phyloP scores from a whole-genome alignment of 2,113 vertebrate species.

The Proterorhinus semilunaris region DNA sequence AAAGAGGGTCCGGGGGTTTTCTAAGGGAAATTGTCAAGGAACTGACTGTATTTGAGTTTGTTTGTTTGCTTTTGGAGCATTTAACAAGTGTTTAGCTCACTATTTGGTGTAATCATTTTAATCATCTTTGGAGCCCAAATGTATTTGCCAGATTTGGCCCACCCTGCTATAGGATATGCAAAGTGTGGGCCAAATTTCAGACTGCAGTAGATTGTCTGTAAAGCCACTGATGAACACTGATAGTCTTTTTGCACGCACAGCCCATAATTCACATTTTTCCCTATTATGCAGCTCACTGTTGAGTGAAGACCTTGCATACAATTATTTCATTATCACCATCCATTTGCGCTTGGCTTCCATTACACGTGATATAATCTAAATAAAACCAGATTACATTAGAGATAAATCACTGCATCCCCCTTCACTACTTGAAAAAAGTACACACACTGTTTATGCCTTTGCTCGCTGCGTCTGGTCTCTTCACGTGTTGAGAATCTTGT shows the following conservation, averaged over 20 bases:
- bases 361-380: background rate
- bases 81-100: too few species aligned
- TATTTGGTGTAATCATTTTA: too few species aligned
- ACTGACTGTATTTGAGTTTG: too few species aligned
- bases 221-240: background rate
- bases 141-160: too few species aligned
- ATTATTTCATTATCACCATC: background rate
- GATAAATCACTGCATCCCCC: background rate
- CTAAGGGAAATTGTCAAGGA: too few species aligned
- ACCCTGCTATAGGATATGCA: too few species aligned
- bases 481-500: constrained; percentile 26
- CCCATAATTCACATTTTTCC: background rate
- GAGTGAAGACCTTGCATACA: background rate
- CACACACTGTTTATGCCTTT: background rate
- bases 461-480: constrained; percentile 29
- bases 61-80: too few species aligned
- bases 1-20: too few species aligned
- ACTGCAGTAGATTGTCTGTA: too few species aligned
- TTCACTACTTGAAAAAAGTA: background rate
- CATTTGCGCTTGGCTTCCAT: background rate
- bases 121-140: too few species aligned
- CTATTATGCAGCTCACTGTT: background rate
- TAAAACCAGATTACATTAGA: background rate
- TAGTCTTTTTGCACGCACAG: background rate
- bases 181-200: too few species aligned